Evolutionary conservation across 2,113 vertebrate genomes (phyloP).

Genomic region (Ranitomeya imitator): DNA sequence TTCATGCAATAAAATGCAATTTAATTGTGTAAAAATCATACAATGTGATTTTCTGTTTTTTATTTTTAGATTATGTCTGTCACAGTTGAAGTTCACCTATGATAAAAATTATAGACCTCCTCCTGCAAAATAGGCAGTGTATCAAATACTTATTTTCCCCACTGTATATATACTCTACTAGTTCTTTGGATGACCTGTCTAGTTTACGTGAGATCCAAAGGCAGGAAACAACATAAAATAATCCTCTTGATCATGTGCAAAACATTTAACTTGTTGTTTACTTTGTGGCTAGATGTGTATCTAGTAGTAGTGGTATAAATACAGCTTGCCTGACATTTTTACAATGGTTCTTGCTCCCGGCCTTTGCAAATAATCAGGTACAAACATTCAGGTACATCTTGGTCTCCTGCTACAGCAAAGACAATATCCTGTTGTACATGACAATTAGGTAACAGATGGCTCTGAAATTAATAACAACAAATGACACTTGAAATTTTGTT

Average conservation of each 20-base stretch:
- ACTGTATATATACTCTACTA: too few relatives aligned
- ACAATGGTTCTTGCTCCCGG: not conserved
- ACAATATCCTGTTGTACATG: not conserved
- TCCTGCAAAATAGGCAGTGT: too few relatives aligned
- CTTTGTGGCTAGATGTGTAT: not conserved
- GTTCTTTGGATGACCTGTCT: not conserved
- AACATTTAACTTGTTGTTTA: not conserved
- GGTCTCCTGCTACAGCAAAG: not conserved
- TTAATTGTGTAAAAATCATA: too few relatives aligned
- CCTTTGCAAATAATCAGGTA: not conserved
- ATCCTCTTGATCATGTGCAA: not conserved
- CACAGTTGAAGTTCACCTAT: too few relatives aligned
- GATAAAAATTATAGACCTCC: too few relatives aligned
- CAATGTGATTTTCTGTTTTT: too few relatives aligned
- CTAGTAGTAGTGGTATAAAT: not conserved
- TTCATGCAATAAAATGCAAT: too few relatives aligned
- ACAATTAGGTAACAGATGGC: not conserved
- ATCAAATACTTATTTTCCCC: too few relatives aligned
- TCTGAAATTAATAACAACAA: not conserved
- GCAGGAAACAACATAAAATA: not conserved
- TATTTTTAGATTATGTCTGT: too few relatives aligned
- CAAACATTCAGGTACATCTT: not conserved
- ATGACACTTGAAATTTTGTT: too few relatives aligned
- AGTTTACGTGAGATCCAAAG: not conserved
- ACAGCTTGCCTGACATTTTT: not conserved